Evolutionary conservation across 1,140 invertebrate genomes (phyloP).

Genomic region (Saccostrea glomerata): DNA sequence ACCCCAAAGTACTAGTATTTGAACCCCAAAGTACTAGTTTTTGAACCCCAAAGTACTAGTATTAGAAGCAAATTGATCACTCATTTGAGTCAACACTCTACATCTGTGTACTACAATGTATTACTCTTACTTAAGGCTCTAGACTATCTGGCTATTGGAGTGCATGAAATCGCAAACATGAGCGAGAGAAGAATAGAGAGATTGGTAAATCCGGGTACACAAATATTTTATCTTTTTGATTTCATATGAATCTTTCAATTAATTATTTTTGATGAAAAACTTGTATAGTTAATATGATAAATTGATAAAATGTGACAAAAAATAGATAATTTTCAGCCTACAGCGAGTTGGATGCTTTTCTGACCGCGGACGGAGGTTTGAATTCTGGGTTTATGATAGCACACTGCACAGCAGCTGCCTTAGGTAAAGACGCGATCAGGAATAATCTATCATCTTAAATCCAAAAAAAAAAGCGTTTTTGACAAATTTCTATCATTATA

Average conservation of each 20-base stretch:
- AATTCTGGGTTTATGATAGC: conserved; percentile 90
- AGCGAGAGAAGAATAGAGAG: conserved; percentile 86
- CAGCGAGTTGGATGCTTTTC: conserved; percentile 86
- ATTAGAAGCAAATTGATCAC: no score
- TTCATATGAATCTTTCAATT: no score
- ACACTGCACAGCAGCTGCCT: conserved; percentile 86
- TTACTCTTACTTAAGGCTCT: conserved; percentile 78
- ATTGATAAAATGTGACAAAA: neutral
- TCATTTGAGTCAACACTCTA: no score
- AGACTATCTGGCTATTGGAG: conserved; percentile 87
- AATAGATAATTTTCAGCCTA: conserved; percentile 78
- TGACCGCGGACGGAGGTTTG: conserved; percentile 86
- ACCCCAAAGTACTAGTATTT: no score
- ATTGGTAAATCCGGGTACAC: conserved; percentile 85
- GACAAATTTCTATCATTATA: neutral
- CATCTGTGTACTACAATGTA: no score
- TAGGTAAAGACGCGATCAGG: conserved; percentile 80
- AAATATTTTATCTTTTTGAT: neutral
- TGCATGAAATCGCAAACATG: conserved; percentile 87
- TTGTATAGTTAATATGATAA: neutral
- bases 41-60: no score
- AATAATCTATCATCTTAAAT: neutral
- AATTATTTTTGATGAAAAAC: no score
- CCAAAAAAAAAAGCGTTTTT: neutral
- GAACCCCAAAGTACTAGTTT: no score